Base-by-base conservation (phyloP, 2,113 vertebrate genomes). In the Cebidichthys violaceus region DNA sequence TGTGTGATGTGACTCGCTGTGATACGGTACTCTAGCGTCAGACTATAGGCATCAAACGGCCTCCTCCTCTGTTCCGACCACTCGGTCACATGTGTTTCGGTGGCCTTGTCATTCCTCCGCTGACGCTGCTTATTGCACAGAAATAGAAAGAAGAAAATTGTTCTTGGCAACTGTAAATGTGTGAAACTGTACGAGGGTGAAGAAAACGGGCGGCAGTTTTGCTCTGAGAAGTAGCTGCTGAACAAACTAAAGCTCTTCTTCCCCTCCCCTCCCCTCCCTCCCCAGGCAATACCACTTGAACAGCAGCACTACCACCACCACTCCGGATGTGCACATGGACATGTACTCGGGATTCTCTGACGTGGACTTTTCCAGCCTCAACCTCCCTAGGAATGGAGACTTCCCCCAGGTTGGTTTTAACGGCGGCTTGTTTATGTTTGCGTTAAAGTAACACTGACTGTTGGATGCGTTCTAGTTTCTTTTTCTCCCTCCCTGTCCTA, bases 221-320 rank as follows among this genome's bases (percentile, higher is more conserved):
- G 33, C 33, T 33, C 33, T 33, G 33, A 33, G 33, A 33, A 9
- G 45, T 47, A 18, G 45, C 2, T 2, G 2, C 35, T 24, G 47
- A 86, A 75, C 17, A 78, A 54, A 79, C 64, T 66, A 57, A 85
- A 45, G 8, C 6, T 60, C 22, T 50, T 74, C 31, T 67, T 35
- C 73, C 50, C 64, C 71, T 4, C 15, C 15, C 7, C 2, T 24
- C 31, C 6, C 57, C 57, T 17, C 18, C 5, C 1, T 18, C 20
- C 72, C 8, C 41, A 95, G 95, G 94, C 94, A 95, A 92, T 95
- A 94, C 91, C 89, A 91, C 89, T 90, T 93, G 79, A 94, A 86
- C 84, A 89, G 84, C 92, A 93, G 89, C 90, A 90, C 84, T 73
- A 90, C 89, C 88, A 83, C 86, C 86, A 82, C 81, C 72, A 79